A percentile compares a stretch with the other conserved stretches of the same genome.
These are phyloP conservation scores for Mastomys natalensis DNA, from an alignment of 2,113 vertebrate species.

Conservation along the genomic window DNA sequence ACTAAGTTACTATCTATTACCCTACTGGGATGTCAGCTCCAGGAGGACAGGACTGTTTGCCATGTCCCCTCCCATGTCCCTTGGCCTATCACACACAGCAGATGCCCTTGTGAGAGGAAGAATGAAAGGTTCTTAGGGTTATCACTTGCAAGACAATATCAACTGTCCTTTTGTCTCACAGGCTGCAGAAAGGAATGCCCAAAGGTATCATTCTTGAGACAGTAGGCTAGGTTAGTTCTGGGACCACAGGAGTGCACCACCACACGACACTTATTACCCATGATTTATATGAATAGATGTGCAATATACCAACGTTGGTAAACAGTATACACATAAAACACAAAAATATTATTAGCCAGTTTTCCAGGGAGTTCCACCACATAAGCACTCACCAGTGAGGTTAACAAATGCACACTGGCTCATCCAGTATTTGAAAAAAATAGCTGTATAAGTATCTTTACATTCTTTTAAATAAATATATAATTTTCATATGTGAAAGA, in stretches of 20 bases:
- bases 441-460: background rate
- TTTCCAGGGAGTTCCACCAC: background rate
- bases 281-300: background rate
- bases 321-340: background rate
- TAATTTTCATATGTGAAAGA: background rate
- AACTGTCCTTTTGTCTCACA: background rate
- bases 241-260: background rate
- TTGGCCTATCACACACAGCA: background rate
- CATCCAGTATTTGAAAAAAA: background rate
- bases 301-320: background rate
- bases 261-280: background rate
- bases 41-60: background rate
- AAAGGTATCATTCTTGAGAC: background rate
- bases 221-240: background rate
- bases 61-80: background rate
- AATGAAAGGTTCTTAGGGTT: background rate
- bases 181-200: background rate
- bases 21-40: background rate
- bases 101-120: background rate
- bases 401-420: background rate
- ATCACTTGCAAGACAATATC: background rate
- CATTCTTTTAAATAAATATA: background rate
- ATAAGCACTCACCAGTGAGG: background rate
- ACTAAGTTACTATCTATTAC: background rate
- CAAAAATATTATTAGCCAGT: background rate